These are phyloP conservation scores for Dolichopus griseipennis DNA, from an alignment of 2,888 invertebrate genomes.

Conservation along the genomic window DNA sequence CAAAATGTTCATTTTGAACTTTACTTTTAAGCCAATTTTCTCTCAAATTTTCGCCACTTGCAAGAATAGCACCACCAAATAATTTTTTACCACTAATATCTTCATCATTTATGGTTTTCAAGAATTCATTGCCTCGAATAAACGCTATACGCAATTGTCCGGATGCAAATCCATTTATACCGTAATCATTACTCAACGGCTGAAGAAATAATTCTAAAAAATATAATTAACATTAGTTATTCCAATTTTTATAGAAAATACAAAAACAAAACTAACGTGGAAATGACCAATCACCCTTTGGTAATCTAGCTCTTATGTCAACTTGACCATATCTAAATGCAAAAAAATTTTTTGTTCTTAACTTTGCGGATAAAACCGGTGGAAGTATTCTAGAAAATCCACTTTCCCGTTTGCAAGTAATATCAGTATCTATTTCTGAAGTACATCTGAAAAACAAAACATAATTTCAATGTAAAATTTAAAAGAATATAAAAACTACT, in stretches of 20 bases:
- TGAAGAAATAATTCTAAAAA: slow-evolving; percentile 55
- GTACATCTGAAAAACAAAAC: slow-evolving; percentile 44
- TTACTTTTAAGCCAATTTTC: slow-evolving; percentile 27
- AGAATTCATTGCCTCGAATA: slow-evolving; percentile 52
- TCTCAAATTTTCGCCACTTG: slow-evolving; percentile 27
- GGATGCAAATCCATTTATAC: slow-evolving; percentile 50
- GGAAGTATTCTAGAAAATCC: slow-evolving; percentile 51
- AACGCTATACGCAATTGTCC: slow-evolving; percentile 65
- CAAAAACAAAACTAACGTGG: slow-evolving; percentile 50
- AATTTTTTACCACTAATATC: slow-evolving; percentile 31
- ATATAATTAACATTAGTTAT: neutral
- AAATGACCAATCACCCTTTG: slow-evolving; percentile 69
- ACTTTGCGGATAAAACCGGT: slow-evolving; percentile 56
- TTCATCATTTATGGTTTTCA: slow-evolving; percentile 26
- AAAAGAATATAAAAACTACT: slow-evolving; percentile 15
- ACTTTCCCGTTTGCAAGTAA: slow-evolving; percentile 33
- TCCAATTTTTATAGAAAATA: neutral
- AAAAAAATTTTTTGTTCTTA: slow-evolving; percentile 55
- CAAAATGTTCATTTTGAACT: slow-evolving; percentile 24
- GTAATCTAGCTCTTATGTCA: slow-evolving; percentile 61
- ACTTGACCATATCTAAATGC: slow-evolving; percentile 62
- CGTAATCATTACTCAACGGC: slow-evolving; percentile 55
- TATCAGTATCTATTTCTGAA: slow-evolving; percentile 40
- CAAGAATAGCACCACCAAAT: slow-evolving; percentile 32
- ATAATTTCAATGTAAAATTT: neutral